Percentiles rank a stretch among this genome's conserved stretches.
Evolutionary conservation across 2,888 invertebrate genomes (phyloP).

Genomic region (Julus scanicus): DNA sequence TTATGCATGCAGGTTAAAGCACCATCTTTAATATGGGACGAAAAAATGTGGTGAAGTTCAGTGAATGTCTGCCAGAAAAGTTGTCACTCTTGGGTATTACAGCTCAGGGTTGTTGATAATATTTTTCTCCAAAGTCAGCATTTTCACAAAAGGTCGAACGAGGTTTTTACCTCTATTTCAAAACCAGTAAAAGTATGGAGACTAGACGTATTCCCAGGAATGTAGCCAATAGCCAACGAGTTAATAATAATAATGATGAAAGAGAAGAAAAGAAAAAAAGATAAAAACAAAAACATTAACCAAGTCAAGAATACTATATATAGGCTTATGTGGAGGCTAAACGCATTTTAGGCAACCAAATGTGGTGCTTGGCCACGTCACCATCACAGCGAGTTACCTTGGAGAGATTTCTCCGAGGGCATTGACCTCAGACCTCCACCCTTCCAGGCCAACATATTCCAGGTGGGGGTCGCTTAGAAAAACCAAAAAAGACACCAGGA

Average conservation of each 20-base stretch:
- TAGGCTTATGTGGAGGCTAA: background rate
- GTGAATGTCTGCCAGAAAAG: background rate
- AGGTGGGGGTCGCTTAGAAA: background rate
- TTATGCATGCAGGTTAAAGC: no score
- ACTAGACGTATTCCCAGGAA: slow-evolving; percentile 9
- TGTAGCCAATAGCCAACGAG: slow-evolving; percentile 1
- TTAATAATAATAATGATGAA: background rate
- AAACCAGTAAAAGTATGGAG: background rate
- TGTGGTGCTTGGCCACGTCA: background rate
- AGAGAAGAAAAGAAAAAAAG: background rate
- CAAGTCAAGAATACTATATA: background rate
- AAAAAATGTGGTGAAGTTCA: background rate
- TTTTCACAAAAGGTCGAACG: background rate
- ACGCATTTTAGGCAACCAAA: background rate
- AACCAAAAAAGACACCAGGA: background rate
- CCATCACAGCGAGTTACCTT: slow-evolving; percentile 26
- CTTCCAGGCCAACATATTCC: background rate
- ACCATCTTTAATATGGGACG: no score
- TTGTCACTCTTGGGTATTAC: background rate
- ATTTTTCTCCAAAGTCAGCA: background rate
- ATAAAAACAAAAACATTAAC: slow-evolving; percentile 6
- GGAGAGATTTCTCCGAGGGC: background rate
- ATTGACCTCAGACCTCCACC: slow-evolving; percentile 11
- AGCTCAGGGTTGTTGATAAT: background rate
- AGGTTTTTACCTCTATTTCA: slow-evolving; percentile 16